These are phyloP conservation scores for Adelosebastes latens DNA, from an alignment of 2,797 vertebrate genomes.

Conservation along the genomic window DNA sequence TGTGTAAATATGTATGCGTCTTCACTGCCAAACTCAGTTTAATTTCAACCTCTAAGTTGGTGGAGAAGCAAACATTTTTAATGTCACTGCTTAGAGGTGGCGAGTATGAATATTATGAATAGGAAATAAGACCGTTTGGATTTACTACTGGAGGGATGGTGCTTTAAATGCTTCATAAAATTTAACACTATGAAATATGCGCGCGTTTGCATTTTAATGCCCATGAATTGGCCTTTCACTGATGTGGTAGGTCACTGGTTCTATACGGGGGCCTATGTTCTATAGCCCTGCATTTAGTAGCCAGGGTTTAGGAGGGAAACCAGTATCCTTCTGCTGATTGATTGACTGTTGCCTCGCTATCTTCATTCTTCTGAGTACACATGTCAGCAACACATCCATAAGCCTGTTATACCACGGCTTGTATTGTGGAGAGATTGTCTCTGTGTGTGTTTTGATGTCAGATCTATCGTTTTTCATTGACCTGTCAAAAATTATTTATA, in stretches of 20 bases:
- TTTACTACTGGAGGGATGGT: constrained; percentile 85
- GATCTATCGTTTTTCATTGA: not conserved
- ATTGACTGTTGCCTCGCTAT: not conserved
- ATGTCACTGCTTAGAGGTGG: constrained; percentile 80
- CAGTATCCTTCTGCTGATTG: not conserved
- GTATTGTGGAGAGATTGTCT: not conserved
- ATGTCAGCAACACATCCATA: not conserved
- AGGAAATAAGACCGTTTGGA: constrained; percentile 83
- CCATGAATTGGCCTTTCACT: constrained; percentile 82
- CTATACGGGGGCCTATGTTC: constrained; percentile 46
- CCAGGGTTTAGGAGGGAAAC: not conserved
- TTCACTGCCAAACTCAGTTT: constrained; percentile 63
- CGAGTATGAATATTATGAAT: constrained; percentile 81
- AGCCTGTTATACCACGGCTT: not conserved
- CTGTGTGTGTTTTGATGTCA: not conserved
- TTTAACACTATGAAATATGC: constrained; percentile 87
- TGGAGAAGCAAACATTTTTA: constrained; percentile 82
- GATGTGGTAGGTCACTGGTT: constrained; percentile 82
- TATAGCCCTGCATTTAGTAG: constrained; percentile 25
- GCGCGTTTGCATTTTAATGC: constrained; percentile 87
- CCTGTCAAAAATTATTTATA: not conserved
- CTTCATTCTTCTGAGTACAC: not conserved
- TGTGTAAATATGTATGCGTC: constrained; percentile 58
- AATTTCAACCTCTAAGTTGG: constrained; percentile 75
- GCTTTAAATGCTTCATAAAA: constrained; percentile 88